Base-by-base conservation (phyloP, 2,797 vertebrate genomes). In the Sebastiscus tertius region DNA sequence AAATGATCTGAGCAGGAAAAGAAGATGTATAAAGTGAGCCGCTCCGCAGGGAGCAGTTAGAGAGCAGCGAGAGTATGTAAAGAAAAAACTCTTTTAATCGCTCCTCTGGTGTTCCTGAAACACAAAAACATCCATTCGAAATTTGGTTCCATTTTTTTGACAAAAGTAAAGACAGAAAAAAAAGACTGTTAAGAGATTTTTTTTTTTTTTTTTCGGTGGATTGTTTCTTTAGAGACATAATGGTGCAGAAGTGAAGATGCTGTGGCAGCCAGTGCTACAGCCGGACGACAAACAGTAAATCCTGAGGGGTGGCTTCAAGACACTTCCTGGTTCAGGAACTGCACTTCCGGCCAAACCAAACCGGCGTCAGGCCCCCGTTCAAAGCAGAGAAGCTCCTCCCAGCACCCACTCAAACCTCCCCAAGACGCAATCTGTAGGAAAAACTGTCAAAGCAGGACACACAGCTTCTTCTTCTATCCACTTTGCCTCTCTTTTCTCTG, bases 181-280 rank as follows among this genome's bases (percentile, higher is more conserved):
- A 75, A 69, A 77, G 66, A 81, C 39, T 59, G 29, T 76, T 80
- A 60, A 77, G 68, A 86, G 56, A 67, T 65, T 77, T 49, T 72
- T 67, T 76, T 73, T 67, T 67, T 77, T 54, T 72, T 67, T 76
- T 73, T 71, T 75, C 62, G 82, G 65, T 77, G 79, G 81, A 46
- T 83, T 81, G 72, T 84, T 77, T 75, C 69, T 77, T 81, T 72
- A 60, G 70, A 86, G 82, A 90, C 52, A 69, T 69, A 9, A 86
- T 27, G 72, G 72, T 81, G 81, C 61, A 75, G 67, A 88, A 72
- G 84, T 88, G 79, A 90, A 72, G 82, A 72, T 58, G 82, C 79
- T 87, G 93, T 72, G 94, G 94, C 94, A 93, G 84, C 92, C 94
- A 90, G 94, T 94, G 94, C 94, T 91, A 87, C 93, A 83, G 87